Evolutionary conservation across 1,140 invertebrate species (phyloP).

Genomic region (Lineus longissimus): DNA sequence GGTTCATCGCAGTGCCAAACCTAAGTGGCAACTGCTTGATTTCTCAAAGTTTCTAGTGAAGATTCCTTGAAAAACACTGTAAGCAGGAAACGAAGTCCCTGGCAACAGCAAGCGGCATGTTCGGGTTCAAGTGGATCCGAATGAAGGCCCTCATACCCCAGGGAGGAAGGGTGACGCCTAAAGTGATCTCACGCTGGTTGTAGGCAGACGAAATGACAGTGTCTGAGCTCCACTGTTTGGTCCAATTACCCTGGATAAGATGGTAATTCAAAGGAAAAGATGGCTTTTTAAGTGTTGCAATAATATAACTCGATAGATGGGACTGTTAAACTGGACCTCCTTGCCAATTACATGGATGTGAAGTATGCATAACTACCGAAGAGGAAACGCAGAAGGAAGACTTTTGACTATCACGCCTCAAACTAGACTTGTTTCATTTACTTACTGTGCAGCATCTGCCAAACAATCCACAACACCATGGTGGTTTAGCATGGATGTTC

Average conservation of each 20-base stretch:
- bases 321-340: too few relatives aligned
- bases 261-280: too few relatives aligned
- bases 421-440: background rate
- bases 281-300: too few relatives aligned
- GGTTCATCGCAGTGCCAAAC: too few relatives aligned
- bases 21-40: too few relatives aligned
- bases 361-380: too few relatives aligned
- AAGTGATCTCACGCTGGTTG: slow-evolving; percentile 26
- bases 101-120: slow-evolving; percentile 33
- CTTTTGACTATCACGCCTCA: too few relatives aligned
- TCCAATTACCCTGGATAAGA: slow-evolving; percentile 24
- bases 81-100: slow-evolving; percentile 35
- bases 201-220: slow-evolving; percentile 28
- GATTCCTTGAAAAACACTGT: slow-evolving; percentile 17
- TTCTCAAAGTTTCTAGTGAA: background rate
- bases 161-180: slow-evolving; percentile 37
- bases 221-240: slow-evolving; percentile 27
- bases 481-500: slow-evolving; percentile 25
- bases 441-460: slow-evolving; percentile 29
- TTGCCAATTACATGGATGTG: too few relatives aligned
- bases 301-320: too few relatives aligned
- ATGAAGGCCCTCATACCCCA: slow-evolving; percentile 31
- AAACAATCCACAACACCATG: slow-evolving; percentile 28
- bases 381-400: too few relatives aligned
- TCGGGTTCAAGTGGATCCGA: slow-evolving; percentile 33